Base-by-base conservation (phyloP, 2,113 vertebrate genomes). In the Cyprinodon brontotheroides region DNA sequence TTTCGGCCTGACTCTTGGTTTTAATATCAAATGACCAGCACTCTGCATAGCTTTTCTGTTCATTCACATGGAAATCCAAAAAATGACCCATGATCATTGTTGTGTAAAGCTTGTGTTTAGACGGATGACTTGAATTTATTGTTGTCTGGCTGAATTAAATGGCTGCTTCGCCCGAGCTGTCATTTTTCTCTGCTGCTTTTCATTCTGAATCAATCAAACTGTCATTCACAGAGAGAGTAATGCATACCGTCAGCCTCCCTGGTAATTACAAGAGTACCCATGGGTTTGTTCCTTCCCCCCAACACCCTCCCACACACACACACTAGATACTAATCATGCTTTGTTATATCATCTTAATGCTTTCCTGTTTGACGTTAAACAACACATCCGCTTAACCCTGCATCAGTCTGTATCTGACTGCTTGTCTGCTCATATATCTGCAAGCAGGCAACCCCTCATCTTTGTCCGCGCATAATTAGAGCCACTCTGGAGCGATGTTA, bases 261-360 rank as follows among this genome's bases (percentile, higher is more conserved):
- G 38, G 40, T 87, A 91, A 89, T 90, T 84, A 87, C 62, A 78
- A 73, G 61, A 71, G 61, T 68, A 41, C 59, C 80, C 70, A 87
- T 80, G 77, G 64, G 63, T 85, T 86, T 75, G 57, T 78, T 72
- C 20, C 6, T 57, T 48, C 20, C 38, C 80, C 11, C 48, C 57
- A 12, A 48, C 81, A 69, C 61, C 62, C 74, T 63, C 79, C 48
- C 48, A 50, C 11, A 11, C 15, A 70, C 65, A 6, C 70, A 50
- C 61, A 14, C 7, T 3, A 72, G 80, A 89, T 80, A 81, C 76
- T 84, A 79, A 89, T 88, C 79, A 77, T 61, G 60, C 61, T 66
- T 59, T 68, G 83, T 82, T 81, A 85, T 85, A 85, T 90, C 80
- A 81, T 75, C 65, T 79, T 82, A 78, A 86, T 81, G 78, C 75